These are phyloP conservation scores for Felis chaus DNA, from an alignment of 2,113 vertebrate genomes.

Conservation along the genomic window DNA sequence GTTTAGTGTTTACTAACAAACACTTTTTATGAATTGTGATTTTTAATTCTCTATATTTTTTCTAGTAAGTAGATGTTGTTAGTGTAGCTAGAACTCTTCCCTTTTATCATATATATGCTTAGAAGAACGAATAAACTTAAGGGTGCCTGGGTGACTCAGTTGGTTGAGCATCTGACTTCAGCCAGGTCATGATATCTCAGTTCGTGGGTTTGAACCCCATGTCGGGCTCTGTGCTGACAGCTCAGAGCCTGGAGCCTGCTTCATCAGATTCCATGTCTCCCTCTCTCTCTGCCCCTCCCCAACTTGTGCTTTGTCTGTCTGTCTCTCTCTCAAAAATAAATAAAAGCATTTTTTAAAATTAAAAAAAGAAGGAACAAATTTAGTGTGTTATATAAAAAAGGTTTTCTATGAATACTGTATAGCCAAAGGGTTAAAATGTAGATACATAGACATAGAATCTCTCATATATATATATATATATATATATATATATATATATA, in stretches of 20 bases:
- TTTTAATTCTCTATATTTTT: not conserved
- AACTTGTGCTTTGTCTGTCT: too few species aligned
- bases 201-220: too few species aligned
- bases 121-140: not conserved
- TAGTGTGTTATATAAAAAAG: not conserved
- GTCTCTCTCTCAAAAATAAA: too few species aligned
- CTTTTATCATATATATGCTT: not conserved
- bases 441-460: not conserved
- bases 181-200: too few species aligned
- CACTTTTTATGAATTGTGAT: not conserved
- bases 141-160: too few species aligned
- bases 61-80: not conserved
- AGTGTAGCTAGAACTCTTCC: not conserved
- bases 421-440: not conserved
- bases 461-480: not conserved
- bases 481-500: not conserved
- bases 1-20: not conserved
- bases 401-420: not conserved
- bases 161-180: too few species aligned
- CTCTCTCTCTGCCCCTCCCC: too few species aligned
- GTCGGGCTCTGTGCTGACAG: too few species aligned
- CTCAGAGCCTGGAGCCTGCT: too few species aligned
- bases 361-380: not conserved
- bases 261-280: too few species aligned
- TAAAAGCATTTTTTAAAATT: too few species aligned